These are phyloP conservation scores for Presbytis comata DNA, from an alignment of 2,797 vertebrate species.

Conservation along the genomic window DNA sequence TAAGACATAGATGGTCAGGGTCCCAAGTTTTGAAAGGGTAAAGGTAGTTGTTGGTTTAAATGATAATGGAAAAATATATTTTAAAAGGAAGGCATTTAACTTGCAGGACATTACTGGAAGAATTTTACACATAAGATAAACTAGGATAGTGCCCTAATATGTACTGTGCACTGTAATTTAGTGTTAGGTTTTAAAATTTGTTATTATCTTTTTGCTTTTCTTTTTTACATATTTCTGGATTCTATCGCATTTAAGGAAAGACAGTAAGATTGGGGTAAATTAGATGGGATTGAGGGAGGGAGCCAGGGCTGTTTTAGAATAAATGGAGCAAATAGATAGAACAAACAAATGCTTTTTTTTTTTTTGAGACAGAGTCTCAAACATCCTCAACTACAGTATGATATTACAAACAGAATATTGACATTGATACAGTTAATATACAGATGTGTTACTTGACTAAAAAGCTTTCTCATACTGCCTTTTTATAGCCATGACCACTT, in stretches of 20 bases:
- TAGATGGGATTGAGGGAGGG: background rate
- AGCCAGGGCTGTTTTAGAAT: slow-evolving; percentile 1
- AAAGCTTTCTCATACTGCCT: background rate
- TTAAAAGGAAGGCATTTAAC: background rate
- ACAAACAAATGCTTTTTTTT: background rate
- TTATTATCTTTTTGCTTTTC: background rate
- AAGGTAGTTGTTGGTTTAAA: slow-evolving; percentile 24
- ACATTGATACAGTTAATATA: background rate
- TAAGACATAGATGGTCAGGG: background rate
- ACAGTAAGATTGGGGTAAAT: background rate
- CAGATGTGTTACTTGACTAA: background rate
- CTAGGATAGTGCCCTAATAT: background rate
- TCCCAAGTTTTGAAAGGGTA: background rate
- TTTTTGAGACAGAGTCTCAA: no score
- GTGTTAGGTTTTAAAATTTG: background rate
- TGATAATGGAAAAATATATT: background rate
- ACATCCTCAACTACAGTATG: background rate
- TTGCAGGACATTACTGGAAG: background rate
- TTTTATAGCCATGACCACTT: background rate
- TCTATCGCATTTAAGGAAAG: background rate
- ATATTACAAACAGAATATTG: background rate
- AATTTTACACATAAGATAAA: background rate
- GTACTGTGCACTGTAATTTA: background rate
- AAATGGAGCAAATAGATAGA: background rate
- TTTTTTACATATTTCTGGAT: background rate